phyloP scores from a whole-genome alignment of 1,140 invertebrate genomes.

The Drosophila grimshawi region DNA sequence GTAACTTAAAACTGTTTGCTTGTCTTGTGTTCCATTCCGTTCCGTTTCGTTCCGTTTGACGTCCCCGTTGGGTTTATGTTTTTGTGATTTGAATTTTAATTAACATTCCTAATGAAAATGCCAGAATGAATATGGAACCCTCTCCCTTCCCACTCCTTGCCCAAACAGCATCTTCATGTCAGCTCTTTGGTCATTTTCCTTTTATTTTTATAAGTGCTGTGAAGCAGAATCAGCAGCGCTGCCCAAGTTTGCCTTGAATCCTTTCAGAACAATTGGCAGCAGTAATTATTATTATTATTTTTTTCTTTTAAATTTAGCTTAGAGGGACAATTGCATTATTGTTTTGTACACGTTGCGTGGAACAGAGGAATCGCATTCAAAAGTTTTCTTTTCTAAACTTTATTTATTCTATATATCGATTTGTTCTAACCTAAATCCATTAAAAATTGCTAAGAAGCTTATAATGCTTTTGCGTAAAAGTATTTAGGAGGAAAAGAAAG shows the following conservation, averaged over 20 bases:
- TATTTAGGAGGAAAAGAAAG: no score
- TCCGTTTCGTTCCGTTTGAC: constrained; percentile 31
- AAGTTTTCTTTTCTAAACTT: no score
- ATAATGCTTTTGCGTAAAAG: no score
- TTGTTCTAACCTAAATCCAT: no score
- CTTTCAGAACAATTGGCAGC: not conserved
- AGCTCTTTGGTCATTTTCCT: constrained; percentile 32
- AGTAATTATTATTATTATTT: no score
- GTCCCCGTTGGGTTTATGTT: constrained; percentile 29
- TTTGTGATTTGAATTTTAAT: constrained; percentile 80
- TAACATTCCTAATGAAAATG: constrained; percentile 75
- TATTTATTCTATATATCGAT: no score
- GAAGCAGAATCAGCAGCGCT: not conserved
- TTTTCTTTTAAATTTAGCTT: no score
- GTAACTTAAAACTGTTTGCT: constrained; percentile 81
- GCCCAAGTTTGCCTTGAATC: not conserved
- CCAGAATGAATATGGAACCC: not conserved
- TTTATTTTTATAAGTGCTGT: constrained; percentile 15
- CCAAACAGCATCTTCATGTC: not conserved
- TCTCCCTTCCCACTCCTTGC: no score
- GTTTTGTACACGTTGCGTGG: no score
- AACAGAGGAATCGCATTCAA: no score
- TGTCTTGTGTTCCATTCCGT: constrained; percentile 48
- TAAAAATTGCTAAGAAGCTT: no score
- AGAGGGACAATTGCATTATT: no score